These are phyloP conservation scores for Iguana delicatissima DNA, from an alignment of 2,797 vertebrate genomes.

Conservation along the genomic window DNA sequence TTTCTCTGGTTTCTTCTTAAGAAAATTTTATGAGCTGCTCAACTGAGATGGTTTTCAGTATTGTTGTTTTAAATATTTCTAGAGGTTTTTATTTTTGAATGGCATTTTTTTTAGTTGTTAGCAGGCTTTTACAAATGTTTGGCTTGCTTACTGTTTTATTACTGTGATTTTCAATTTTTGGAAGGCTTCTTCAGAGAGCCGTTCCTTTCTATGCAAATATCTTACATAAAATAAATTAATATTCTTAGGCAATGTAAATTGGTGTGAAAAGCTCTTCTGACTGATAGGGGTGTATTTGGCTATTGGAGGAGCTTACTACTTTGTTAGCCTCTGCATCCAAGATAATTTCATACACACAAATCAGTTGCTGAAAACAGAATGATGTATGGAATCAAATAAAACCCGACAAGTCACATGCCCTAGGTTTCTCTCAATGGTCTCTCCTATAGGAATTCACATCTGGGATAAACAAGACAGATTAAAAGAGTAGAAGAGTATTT, in stretches of 20 bases:
- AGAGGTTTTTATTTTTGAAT: no score
- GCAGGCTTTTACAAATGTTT: no score
- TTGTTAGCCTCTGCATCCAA: not conserved
- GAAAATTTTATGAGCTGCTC: no score
- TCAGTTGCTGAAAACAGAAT: not conserved
- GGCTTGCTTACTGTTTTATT: no score
- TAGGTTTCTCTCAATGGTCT: not conserved
- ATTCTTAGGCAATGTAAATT: not conserved
- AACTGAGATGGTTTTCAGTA: no score
- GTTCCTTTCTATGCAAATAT: not conserved
- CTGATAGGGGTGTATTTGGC: not conserved
- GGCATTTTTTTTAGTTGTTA: no score
- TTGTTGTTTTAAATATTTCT: no score
- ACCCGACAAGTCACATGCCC: not conserved
- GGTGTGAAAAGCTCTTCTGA: not conserved
- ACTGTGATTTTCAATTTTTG: not conserved
- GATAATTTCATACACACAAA: not conserved
- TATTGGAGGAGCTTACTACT: not conserved
- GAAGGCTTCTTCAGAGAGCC: not conserved
- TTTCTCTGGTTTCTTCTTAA: no score
- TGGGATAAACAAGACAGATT: not conserved
- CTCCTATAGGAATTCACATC: not conserved
- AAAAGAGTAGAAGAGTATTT: no score
- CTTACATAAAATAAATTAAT: no score
- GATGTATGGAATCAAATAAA: not conserved